phyloP scores from a whole-genome alignment of 2,888 invertebrate species.

The Chloroclystis v-ata region DNA sequence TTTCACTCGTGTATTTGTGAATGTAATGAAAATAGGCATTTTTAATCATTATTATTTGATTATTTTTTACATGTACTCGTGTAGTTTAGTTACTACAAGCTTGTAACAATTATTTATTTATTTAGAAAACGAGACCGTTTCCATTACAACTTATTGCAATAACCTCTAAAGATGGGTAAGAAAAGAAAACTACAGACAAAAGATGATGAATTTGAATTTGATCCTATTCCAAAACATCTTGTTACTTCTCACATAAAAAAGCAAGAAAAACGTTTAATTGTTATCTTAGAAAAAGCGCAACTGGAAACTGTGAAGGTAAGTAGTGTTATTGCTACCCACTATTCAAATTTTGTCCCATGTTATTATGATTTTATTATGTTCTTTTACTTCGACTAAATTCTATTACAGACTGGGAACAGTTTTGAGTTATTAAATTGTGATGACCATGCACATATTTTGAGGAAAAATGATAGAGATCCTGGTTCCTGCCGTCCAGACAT shows the following conservation, averaged over 20 bases:
- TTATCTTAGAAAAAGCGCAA: slow-evolving; percentile 95
- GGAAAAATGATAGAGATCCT: slow-evolving; percentile 91
- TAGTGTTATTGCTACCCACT: not conserved
- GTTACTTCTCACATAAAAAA: slow-evolving; percentile 87
- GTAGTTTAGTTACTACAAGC: too few relatives aligned
- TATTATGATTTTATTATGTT: not conserved
- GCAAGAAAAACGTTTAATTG: slow-evolving; percentile 93
- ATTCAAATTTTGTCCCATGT: not conserved
- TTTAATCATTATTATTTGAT: too few relatives aligned
- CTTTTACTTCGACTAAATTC: not conserved
- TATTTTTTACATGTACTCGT: too few relatives aligned
- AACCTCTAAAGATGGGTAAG: slow-evolving; percentile 56
- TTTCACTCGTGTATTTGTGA: too few relatives aligned
- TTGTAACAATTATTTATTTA: too few relatives aligned
- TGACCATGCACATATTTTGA: slow-evolving; percentile 90
- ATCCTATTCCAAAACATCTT: slow-evolving; percentile 87
- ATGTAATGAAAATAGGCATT: too few relatives aligned
- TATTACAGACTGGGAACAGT: slow-evolving; percentile 85
- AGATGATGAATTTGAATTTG: slow-evolving; percentile 86
- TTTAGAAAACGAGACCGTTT: too few relatives aligned
- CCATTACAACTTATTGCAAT: too few relatives aligned
- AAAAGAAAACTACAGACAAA: slow-evolving; percentile 68
- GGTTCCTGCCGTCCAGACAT: slow-evolving; percentile 97
- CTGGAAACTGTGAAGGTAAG: slow-evolving; percentile 96
- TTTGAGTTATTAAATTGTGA: slow-evolving; percentile 97